Conservation (phyloP, 2,888 invertebrate genomes). For the Drosophila mimetica region DNA sequence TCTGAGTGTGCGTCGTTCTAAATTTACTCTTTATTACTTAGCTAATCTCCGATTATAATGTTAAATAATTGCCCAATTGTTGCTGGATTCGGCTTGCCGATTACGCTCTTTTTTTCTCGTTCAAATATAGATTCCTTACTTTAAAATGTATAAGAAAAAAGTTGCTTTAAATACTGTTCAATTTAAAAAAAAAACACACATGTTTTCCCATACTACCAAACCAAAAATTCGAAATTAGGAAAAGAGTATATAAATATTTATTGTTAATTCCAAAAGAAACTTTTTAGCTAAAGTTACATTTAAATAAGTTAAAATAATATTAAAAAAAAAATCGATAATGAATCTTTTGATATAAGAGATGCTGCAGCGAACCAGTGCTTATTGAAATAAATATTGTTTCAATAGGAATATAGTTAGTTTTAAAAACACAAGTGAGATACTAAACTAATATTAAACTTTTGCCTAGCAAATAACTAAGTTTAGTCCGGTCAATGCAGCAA, state of each 20-base stretch:
- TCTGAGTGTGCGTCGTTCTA: slow-evolving; percentile 33
- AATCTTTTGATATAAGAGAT: slow-evolving; percentile 14
- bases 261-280: slow-evolving; percentile 23
- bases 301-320: slow-evolving; percentile 11
- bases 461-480: slow-evolving; percentile 49
- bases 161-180: slow-evolving; percentile 37
- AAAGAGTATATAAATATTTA: slow-evolving; percentile 2
- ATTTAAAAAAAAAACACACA: slow-evolving; percentile 13
- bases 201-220: slow-evolving; percentile 19
- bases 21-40: slow-evolving; percentile 22
- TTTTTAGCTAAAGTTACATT: slow-evolving; percentile 14
- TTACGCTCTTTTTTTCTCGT: slow-evolving; percentile 14
- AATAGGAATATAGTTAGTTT: slow-evolving; percentile 37
- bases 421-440: slow-evolving; percentile 39
- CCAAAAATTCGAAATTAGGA: slow-evolving; percentile 11
- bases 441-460: slow-evolving; percentile 45
- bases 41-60: slow-evolving; percentile 17
- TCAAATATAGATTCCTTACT: slow-evolving; percentile 20
- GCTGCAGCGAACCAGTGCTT: slow-evolving; percentile 26
- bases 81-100: slow-evolving; percentile 19
- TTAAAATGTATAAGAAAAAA: slow-evolving; percentile 22
- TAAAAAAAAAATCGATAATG: slow-evolving; percentile 2
- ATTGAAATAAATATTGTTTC: slow-evolving; percentile 35
- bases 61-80: slow-evolving; percentile 23
- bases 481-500: slow-evolving; percentile 30